Evolutionary conservation across 1,140 invertebrate species (phyloP), one percentile per base, ranked within the genome.

Genomic region (Drosophila punjabiensis): DNA sequence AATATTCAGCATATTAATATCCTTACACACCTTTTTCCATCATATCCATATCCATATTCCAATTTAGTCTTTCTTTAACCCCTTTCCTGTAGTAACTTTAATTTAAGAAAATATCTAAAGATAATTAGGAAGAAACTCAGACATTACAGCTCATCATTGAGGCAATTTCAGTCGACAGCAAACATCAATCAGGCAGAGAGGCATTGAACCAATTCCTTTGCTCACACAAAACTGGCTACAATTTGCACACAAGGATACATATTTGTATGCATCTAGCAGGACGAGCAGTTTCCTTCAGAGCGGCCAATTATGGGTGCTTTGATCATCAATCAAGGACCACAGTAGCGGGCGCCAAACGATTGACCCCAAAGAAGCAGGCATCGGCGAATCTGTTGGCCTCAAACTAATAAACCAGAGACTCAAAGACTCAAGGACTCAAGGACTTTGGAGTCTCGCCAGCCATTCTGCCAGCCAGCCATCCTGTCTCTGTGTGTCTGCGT

Each of bases 291-390:
- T 56, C 32, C 33, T 47, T 43, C 20, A 28, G 32, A 52, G 20
- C 48, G 28, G 50, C 64, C 75, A 78, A 78, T 78, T 78, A 78
- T 78, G 76, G 75, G 58, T 52, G 64, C 76, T 78, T 78, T 78
- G 76, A 78, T 77, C 76, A 78, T 69, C 76, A 77, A 74, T 62
- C 75, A 69, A 68, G 48, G 61, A 24, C 35, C 55, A 56, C 69
- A 58, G 62, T 52, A 32, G 75, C 53, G 33, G 43, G 56, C 58
- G 65, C n/a, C 75, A 69, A 78, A 20, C 74, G 76, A 69, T 78
- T 78, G 76, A 78, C 75, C 76, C 73, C 65, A 78, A 78, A 78
- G 65, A 78, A 45, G 37, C 65, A 68, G 76, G 60, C 76, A 77
- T 48, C 43, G 41, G 20, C 62, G 73, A 76, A 66, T 76, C 73